Conservation (phyloP, 2,797 vertebrate species). For the Takifugu ocellatus region DNA sequence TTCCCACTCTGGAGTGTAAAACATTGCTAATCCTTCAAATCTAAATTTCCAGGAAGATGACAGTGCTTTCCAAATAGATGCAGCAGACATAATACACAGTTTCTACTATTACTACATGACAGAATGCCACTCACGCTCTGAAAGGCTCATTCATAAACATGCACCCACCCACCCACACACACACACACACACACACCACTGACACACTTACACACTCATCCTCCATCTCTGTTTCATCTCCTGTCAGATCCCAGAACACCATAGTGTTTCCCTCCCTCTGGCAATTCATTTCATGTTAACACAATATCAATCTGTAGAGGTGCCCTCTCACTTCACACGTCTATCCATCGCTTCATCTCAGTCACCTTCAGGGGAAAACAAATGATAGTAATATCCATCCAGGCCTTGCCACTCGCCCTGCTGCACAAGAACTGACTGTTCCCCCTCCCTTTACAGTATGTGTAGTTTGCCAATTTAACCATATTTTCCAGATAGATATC, state of each 20-base stretch:
- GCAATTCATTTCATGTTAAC: slow-evolving; percentile 61
- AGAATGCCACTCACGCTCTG: slow-evolving; percentile 19
- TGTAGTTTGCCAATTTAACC: neutral
- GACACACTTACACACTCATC: slow-evolving; percentile 14
- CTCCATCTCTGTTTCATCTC: slow-evolving; percentile 42
- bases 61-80: neutral
- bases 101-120: neutral
- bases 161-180: slow-evolving; percentile 15
- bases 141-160: slow-evolving; percentile 44
- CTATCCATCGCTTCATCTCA: slow-evolving; percentile 39
- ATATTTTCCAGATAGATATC: too few relatives aligned
- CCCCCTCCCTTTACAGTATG: neutral
- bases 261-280: slow-evolving; percentile 41
- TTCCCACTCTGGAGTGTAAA: too few relatives aligned
- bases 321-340: slow-evolving; percentile 41
- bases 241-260: slow-evolving; percentile 45
- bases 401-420: slow-evolving; percentile 8
- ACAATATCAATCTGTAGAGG: slow-evolving; percentile 46
- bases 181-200: neutral
- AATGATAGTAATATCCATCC: slow-evolving; percentile 37
- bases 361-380: slow-evolving; percentile 49
- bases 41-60: too few relatives aligned
- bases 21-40: too few relatives aligned
- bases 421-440: too few relatives aligned
- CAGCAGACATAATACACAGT: neutral